Conservation (phyloP, 2,113 vertebrate species). For the Elephas maximus region DNA sequence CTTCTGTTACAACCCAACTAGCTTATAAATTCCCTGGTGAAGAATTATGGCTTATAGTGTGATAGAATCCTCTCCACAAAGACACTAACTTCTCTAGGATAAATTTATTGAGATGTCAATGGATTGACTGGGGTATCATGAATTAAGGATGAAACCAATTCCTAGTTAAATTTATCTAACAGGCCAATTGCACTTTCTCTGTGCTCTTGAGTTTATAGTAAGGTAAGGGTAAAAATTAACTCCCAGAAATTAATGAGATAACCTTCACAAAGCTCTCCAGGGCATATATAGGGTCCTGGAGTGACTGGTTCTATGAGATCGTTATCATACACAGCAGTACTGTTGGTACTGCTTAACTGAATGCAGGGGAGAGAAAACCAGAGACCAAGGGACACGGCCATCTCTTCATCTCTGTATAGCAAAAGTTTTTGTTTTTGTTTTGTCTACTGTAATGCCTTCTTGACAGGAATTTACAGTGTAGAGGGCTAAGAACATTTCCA, state of each 20-base stretch:
- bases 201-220: neutral
- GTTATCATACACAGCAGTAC: neutral
- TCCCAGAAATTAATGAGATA: neutral
- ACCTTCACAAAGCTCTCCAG: neutral
- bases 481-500: neutral
- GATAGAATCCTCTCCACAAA: neutral
- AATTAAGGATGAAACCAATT: constrained; percentile 37
- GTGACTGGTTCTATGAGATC: neutral
- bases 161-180: neutral
- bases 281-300: neutral
- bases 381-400: neutral
- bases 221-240: neutral
- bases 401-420: neutral
- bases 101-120: neutral
- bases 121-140: neutral
- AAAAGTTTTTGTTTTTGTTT: neutral
- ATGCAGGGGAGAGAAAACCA: neutral
- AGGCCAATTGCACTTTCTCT: neutral
- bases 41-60: neutral
- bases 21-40: neutral
- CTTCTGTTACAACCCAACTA: neutral
- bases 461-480: neutral
- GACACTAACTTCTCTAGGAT: constrained; percentile 26
- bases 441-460: neutral
- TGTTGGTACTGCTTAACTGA: neutral